Base-by-base conservation (phyloP, 2,888 invertebrate genomes). In the Trimorus sp. region DNA sequence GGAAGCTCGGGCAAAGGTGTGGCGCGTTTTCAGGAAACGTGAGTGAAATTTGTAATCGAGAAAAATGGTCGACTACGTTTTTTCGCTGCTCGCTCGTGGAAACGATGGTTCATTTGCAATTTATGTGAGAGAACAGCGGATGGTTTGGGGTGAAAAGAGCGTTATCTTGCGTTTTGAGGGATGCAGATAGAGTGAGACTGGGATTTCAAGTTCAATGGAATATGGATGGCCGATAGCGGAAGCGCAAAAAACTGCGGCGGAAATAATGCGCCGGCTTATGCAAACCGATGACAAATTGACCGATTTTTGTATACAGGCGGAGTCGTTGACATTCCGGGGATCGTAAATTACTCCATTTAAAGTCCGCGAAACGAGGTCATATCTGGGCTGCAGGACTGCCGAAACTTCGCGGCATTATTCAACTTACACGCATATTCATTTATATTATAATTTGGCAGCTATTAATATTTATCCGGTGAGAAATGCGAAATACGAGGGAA, bases 321-420 rank as follows among this genome's bases (percentile, higher is more conserved):
- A 65, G 54, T 42, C n/a, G 53, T 54, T 65, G 53, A 60, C 59
- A 66, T 65, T 65, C 65, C 38, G 56, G 63, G 59, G 59, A 65
- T 78, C 71, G 65, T 71, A 71, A 65, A 78, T 78, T 65, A 71
- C 51, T 49, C 37, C 36, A 69, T 77, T 70, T 69, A 70, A 70
- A 70, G 58, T 77, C 58, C 37, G 42, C 26, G 15, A n/a, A 75
- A 75, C 53, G 68, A 60, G 75, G 75, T 76, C 62, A 69, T 62
- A 59, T 66, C 56, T 59, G 15, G 36, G 59, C 66, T 53, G 40
- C 42, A 38, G 15, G 12, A 36, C 16, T 48, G 26, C 14, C 36
- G 12, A 54, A 70, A 77, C 62, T 70, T 54, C 9, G 37, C 37
- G 37, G n/a, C 16, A 69, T 69, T 69, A 75, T 75, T 75, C 60